These are phyloP conservation scores for Pollachius pollachius DNA, from an alignment of 2,113 vertebrate genomes.

Conservation along the genomic window DNA sequence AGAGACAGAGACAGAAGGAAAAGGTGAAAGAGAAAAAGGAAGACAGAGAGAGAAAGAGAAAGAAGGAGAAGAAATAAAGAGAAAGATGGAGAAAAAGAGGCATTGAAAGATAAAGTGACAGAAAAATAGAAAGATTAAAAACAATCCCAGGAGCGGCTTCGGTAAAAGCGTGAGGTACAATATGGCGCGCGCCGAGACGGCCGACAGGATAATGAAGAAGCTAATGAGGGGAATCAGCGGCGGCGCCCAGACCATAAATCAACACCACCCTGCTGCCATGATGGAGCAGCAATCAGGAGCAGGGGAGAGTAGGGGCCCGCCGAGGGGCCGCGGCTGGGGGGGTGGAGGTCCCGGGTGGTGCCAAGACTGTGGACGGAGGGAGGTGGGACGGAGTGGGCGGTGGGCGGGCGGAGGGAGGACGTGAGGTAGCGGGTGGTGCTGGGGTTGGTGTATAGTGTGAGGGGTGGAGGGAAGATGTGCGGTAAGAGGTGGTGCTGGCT, in stretches of 20 bases:
- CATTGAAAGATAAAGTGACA: neutral
- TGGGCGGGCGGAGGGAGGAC: too few relatives aligned
- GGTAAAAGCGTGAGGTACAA: slow-evolving; percentile 44
- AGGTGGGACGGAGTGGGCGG: neutral
- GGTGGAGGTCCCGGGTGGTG: slow-evolving; percentile 24
- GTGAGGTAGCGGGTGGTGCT: too few relatives aligned
- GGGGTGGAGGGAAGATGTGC: too few relatives aligned
- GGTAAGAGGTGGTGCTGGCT: too few relatives aligned
- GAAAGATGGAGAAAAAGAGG: neutral
- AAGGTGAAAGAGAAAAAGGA: too few relatives aligned
- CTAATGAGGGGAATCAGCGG: slow-evolving; percentile 71
- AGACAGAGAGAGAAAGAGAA: too few relatives aligned
- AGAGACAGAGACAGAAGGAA: too few relatives aligned
- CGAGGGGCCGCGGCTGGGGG: slow-evolving; percentile 2
- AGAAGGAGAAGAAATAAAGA: neutral
- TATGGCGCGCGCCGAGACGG: slow-evolving; percentile 51
- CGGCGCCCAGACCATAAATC: slow-evolving; percentile 66
- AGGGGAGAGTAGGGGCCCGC: neutral
- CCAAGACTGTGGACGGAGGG: neutral
- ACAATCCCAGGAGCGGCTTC: slow-evolving; percentile 31
- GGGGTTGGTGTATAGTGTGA: too few relatives aligned
- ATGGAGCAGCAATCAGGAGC: slow-evolving; percentile 63
- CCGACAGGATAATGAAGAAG: slow-evolving; percentile 66
- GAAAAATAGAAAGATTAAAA: neutral
- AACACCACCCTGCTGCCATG: slow-evolving; percentile 62